phyloP scores from a whole-genome alignment of 53 echinoderm and acorn worm genomes.

The Patiria pectinifera region DNA sequence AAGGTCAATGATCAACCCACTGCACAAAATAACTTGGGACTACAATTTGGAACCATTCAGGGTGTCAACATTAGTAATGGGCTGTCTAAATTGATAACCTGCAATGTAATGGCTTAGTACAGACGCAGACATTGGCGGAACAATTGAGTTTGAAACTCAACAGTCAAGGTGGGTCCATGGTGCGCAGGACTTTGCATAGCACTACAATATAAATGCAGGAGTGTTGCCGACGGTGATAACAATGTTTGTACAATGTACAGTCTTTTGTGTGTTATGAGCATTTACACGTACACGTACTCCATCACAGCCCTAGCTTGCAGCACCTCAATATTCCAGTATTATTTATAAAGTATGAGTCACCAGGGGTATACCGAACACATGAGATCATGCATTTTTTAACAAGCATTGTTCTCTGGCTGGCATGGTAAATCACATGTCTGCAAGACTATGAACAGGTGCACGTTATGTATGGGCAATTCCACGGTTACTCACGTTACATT shows the following conservation, averaged over 20 bases:
- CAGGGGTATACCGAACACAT: slow-evolving; percentile 18
- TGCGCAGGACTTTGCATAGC: no score
- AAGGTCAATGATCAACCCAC: no score
- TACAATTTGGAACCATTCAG: no score
- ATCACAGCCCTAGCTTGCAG: neutral
- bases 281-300: neutral
- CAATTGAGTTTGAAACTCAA: no score
- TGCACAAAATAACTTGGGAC: no score
- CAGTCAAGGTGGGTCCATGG: no score
- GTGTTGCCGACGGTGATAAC: neutral
- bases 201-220: neutral
- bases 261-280: neutral
- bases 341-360: neutral
- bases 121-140: no score
- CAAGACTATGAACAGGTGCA: neutral
- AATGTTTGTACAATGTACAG: neutral
- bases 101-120: no score
- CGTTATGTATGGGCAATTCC: no score
- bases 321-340: neutral
- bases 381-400: neutral
- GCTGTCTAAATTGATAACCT: no score
- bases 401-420: neutral
- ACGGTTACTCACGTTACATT: no score
- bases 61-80: no score
- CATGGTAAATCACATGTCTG: neutral